Evolutionary conservation across 2,797 vertebrate species (phyloP).

Genomic region (Heteromormyrus szaboi): DNA sequence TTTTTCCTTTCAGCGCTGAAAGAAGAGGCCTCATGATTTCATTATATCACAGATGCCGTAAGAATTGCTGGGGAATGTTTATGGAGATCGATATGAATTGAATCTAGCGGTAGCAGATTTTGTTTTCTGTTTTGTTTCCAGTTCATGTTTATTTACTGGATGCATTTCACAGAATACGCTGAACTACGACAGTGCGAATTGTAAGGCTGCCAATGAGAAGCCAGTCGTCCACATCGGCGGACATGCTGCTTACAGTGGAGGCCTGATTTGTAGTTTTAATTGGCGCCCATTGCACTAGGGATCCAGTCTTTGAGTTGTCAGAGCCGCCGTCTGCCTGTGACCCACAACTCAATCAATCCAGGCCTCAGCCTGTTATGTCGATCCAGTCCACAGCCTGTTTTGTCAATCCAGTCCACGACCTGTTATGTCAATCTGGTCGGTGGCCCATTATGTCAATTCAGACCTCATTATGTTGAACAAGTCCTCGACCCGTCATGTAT

Average conservation of each 20-base stretch:
- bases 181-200: background rate
- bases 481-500: background rate
- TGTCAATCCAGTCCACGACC: background rate
- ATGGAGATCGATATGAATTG: background rate
- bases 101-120: background rate
- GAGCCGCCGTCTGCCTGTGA: background rate
- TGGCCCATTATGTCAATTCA: background rate
- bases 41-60: background rate
- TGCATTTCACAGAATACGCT: background rate
- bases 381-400: background rate
- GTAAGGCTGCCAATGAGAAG: background rate
- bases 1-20: background rate
- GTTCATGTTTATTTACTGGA: background rate
- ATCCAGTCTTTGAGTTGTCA: background rate
- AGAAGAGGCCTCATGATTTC: background rate
- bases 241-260: background rate
- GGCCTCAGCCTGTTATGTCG: background rate
- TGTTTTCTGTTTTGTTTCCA: background rate
- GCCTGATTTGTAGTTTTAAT: background rate
- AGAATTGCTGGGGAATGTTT: background rate
- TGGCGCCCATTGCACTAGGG: background rate
- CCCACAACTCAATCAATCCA: background rate
- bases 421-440: background rate
- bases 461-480: background rate
- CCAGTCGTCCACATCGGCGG: background rate